These are phyloP conservation scores for Lutjanus argentimaculatus DNA, from an alignment of 2,797 vertebrate genomes.

Conservation along the genomic window DNA sequence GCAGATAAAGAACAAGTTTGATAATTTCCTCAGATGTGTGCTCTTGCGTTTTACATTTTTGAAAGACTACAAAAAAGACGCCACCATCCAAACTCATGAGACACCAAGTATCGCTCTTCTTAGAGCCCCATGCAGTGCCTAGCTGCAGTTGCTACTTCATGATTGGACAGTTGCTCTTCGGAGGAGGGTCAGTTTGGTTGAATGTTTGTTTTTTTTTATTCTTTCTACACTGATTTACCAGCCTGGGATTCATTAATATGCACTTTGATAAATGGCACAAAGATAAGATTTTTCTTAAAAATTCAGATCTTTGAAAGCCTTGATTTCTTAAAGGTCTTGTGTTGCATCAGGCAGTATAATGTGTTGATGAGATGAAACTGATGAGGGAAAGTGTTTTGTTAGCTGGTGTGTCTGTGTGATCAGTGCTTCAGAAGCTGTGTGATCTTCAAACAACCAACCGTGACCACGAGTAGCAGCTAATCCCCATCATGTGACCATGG, in stretches of 20 bases:
- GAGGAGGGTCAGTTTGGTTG: background rate
- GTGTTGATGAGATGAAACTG: slow-evolving; percentile 24
- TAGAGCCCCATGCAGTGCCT: too few relatives aligned
- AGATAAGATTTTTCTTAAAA: background rate
- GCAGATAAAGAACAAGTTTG: too few relatives aligned
- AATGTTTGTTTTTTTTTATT: slow-evolving; percentile 13
- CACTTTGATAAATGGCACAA: slow-evolving; percentile 35
- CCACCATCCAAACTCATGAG: too few relatives aligned
- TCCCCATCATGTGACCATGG: slow-evolving; percentile 76
- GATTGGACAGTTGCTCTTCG: too few relatives aligned
- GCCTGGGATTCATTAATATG: slow-evolving; percentile 25
- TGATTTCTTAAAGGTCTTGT: slow-evolving; percentile 13
- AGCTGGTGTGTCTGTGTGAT: slow-evolving; percentile 62
- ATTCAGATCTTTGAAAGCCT: slow-evolving; percentile 8
- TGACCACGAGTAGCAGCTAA: slow-evolving; percentile 71
- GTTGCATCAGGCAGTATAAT: slow-evolving; percentile 50
- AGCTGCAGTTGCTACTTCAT: too few relatives aligned
- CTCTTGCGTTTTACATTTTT: too few relatives aligned
- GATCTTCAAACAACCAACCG: slow-evolving; percentile 72
- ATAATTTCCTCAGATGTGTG: too few relatives aligned
- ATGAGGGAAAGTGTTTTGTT: slow-evolving; percentile 53
- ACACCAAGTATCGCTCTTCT: too few relatives aligned
- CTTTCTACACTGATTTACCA: background rate
- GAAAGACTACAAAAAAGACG: too few relatives aligned
- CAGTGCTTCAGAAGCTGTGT: slow-evolving; percentile 57